phyloP scores from a whole-genome alignment of 1,140 invertebrate genomes.

The Bombus pascuorum region DNA sequence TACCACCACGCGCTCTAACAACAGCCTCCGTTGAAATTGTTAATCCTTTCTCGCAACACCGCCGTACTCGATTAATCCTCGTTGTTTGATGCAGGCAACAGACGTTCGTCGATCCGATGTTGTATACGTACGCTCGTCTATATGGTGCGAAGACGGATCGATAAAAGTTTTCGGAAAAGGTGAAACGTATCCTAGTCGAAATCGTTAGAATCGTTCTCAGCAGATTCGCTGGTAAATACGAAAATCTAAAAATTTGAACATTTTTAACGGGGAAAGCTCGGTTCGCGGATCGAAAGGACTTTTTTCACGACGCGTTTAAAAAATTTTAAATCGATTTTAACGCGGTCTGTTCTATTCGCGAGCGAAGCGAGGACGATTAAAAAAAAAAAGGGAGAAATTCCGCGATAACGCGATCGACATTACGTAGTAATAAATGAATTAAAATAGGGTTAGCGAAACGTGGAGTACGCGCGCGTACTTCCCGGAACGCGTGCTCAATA shows the following conservation, averaged over 20 bases:
- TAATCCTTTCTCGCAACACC: background rate
- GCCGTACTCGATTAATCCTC: background rate
- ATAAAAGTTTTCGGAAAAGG: too few relatives aligned
- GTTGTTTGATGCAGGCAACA: too few relatives aligned
- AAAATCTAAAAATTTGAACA: too few relatives aligned
- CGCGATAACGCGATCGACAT: background rate
- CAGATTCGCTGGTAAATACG: rapidly evolving
- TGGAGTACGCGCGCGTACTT: background rate
- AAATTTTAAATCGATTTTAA: too few relatives aligned
- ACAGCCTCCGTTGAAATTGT: background rate
- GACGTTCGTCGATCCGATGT: too few relatives aligned
- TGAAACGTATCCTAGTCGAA: too few relatives aligned
- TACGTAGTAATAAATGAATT: background rate
- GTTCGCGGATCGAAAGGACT: too few relatives aligned
- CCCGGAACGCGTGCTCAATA: background rate
- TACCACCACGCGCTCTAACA: background rate
- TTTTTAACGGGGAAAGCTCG: too few relatives aligned
- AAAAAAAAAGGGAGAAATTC: background rate
- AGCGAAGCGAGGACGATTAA: background rate
- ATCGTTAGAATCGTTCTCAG: too few relatives aligned
- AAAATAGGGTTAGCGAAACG: background rate
- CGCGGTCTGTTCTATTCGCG: background rate
- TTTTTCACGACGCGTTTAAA: too few relatives aligned
- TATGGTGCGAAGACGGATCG: too few relatives aligned
- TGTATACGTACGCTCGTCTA: too few relatives aligned